Evolutionary conservation across 2,113 vertebrate genomes (phyloP), one percentile per base, ranked within the genome.

Genomic region (Platichthys flesus): DNA sequence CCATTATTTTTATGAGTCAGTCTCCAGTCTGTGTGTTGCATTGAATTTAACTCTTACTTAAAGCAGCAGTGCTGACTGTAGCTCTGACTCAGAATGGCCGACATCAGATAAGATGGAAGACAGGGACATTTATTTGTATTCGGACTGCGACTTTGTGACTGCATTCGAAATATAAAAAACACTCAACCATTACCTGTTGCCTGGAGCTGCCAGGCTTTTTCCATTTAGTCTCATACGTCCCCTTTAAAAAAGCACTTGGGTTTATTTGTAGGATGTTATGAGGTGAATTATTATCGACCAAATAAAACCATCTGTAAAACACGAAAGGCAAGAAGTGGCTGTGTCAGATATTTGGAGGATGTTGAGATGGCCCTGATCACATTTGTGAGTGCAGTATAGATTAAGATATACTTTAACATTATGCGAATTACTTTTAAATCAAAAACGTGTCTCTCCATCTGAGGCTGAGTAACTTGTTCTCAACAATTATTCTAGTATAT

Each of bases 241-340:
- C 74, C 71, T 76, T 85, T 81, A 66, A 83, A 85, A 78, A 73
- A 78, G 67, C 67, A 69, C 67, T 78, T 55, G 28, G 0, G 4
- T 69, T 85, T 78, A 81, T 81, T 83, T 75, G 23, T 52, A 12
- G 40, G 73, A 68, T 52, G 65, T 35, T 57, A 47, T 61, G 63
- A 82, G 66, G 28, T 75, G 20, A 69, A 81, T 70, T 67, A 49
- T 70, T 45, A 56, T 47, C 20, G 47, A 55, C 58, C 42, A 69
- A 76, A 58, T 76, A 78, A 77, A 83, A 74, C 21, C 4, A 18
- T 0, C 73, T 55, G 14, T 54, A 26, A 45, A 12, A 23, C 5
- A 61, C 68, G 35, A 74, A 79, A 71, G 59, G 59, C 15, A 10
- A 54, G 21, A 65, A 13, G 21, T 18, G 21, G 37, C 67, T 71